Conservation (phyloP, 1,140 invertebrate genomes). For the Rhynchophorus ferrugineus region DNA sequence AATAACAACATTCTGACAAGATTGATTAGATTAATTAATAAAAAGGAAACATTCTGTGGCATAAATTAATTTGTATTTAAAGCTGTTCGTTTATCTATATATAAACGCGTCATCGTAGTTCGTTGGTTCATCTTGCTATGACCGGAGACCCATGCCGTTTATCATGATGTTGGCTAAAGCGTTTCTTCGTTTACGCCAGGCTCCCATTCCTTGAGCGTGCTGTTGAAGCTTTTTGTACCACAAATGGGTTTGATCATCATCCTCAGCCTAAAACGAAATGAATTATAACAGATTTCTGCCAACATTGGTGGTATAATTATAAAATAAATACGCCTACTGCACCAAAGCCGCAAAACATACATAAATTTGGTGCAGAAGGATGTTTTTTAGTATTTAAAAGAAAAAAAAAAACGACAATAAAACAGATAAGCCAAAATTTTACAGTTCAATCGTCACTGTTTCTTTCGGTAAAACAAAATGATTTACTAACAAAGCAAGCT, state of each 20-base stretch:
- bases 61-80: conserved; percentile 17
- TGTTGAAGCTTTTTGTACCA: conserved; percentile 87
- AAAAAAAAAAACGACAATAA: no score
- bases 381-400: no score
- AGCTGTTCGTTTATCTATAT: conserved; percentile 17
- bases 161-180: conserved; percentile 95
- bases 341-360: no score
- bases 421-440: no score
- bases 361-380: no score
- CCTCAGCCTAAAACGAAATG: conserved; percentile 73
- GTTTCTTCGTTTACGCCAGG: conserved; percentile 83
- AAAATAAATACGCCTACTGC: no score
- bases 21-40: neutral
- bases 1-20: conserved; percentile 1
- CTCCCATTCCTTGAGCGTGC: conserved; percentile 81
- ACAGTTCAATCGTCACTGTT: no score
- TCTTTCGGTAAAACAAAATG: no score
- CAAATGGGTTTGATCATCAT: conserved; percentile 69
- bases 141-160: conserved; percentile 62
- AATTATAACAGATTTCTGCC: no score
- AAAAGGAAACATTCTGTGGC: neutral
- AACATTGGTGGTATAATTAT: no score
- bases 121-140: conserved; percentile 30
- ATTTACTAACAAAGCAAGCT: no score
- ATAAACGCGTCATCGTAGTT: no score